Evolutionary conservation across 2,888 invertebrate genomes (phyloP), one percentile per base, ranked within the genome.

Genomic region (Cetonia aurata): DNA sequence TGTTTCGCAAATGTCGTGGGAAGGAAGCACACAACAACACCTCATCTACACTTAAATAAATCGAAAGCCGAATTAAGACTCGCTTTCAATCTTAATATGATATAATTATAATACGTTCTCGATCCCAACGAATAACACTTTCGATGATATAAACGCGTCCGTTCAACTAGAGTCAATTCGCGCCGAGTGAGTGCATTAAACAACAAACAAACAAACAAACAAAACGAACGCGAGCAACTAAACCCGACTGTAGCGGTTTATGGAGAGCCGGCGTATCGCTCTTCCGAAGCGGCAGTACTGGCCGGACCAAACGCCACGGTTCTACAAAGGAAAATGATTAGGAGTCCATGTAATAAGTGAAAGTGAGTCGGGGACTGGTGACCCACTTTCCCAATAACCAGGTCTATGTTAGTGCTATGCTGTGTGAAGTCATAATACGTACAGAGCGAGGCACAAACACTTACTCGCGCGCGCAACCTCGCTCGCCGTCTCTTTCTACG

Each of bases 321-420:
- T 87, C 86, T 87, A 89, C 89, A 89, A 89, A 88, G 88, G 88
- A 88, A 88, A 89, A 89, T 89, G 89, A 89, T 90, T 89, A 89
- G 89, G 87, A 88, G 87, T 89, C 91, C 90, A 90, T 92, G 92
- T 91, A 92, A 92, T 91, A 92, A 93, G 93, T 93, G 92, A 93
- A 93, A 93, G 93, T 92, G 91, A 92, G 88, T 89, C 88, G 89
- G 90, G 90, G 81, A 80, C 81, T 79, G 86, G 84, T 93, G 94
- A 93, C 94, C 94, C 91, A 94, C 93, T 94, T 94, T 93, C 91
- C 89, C 88, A 88, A 90, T 92, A 93, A 93, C 92, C 93, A 93
- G 93, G 93, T 93, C 93, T 93, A 94, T 94, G 93, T 93, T 92
- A 92, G 90, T 85, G 82, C 80, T 79, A 81, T 81, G 82, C 82